phyloP scores from a whole-genome alignment of 2,888 invertebrate genomes.

The Drosophila testacea region DNA sequence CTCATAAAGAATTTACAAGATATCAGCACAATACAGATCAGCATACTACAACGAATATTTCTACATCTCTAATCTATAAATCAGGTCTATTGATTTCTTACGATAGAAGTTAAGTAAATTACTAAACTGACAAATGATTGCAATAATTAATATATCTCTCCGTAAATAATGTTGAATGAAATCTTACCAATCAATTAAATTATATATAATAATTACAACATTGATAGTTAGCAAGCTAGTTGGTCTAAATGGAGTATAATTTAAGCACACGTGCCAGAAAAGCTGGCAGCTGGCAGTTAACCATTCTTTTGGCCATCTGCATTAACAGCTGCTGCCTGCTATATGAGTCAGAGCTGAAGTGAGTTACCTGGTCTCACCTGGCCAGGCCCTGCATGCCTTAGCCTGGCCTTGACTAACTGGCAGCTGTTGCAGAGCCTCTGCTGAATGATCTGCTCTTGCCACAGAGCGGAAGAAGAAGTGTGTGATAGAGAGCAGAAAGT shows the following conservation, averaged over 20 bases:
- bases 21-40: too few species aligned
- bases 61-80: too few species aligned
- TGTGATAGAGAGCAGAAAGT: constrained; percentile 15
- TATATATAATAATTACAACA: neutral
- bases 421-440: constrained; percentile 51
- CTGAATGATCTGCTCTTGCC: constrained; percentile 50
- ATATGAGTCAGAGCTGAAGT: constrained; percentile 24
- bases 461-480: constrained; percentile 8
- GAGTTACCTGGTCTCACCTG: constrained; percentile 6
- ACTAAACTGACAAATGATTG: too few species aligned
- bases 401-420: constrained; percentile 51
- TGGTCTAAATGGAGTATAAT: constrained; percentile 1
- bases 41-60: too few species aligned
- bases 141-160: too few species aligned
- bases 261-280: constrained; percentile 12
- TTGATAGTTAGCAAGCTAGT: neutral
- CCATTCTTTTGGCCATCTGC: constrained; percentile 38
- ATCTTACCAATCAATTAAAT: neutral
- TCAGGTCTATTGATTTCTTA: too few species aligned
- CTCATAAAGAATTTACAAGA: too few species aligned
- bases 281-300: constrained; percentile 16
- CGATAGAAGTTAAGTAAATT: too few species aligned
- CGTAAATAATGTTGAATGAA: too few species aligned
- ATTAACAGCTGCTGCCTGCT: constrained; percentile 39
- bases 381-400: constrained; percentile 24